These are phyloP conservation scores for Acrocephalus arundinaceus DNA, from an alignment of 2,113 vertebrate species.

Conservation along the genomic window DNA sequence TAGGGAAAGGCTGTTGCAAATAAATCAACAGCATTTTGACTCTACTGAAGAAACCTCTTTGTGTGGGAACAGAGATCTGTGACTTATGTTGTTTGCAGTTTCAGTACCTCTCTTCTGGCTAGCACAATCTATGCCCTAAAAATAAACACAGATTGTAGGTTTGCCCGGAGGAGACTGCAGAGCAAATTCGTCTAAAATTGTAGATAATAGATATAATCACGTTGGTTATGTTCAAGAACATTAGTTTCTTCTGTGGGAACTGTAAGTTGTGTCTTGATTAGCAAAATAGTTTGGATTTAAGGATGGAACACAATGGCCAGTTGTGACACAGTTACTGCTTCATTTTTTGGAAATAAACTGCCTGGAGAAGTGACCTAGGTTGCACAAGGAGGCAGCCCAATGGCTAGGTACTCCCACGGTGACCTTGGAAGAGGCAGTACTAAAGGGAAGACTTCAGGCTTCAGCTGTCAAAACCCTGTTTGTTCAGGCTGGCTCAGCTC, in stretches of 20 bases:
- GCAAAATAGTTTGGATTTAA: background rate
- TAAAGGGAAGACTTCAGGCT: background rate
- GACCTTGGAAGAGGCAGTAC: background rate
- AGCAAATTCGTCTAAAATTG: background rate
- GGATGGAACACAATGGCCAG: background rate
- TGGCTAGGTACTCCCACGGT: background rate
- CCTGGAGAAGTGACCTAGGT: background rate
- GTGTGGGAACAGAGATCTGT: background rate
- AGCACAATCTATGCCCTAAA: background rate
- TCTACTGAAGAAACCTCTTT: background rate
- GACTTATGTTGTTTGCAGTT: background rate
- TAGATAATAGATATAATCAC: background rate
- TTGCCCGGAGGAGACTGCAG: background rate
- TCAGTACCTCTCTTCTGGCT: background rate
- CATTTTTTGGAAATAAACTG: background rate
- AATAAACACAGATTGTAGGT: background rate
- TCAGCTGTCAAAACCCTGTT: background rate
- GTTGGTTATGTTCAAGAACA: background rate
- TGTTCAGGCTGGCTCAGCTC: background rate
- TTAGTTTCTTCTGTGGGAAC: background rate
- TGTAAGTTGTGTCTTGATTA: background rate
- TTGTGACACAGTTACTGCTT: rapidly evolving
- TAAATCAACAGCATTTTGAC: background rate
- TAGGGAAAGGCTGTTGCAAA: background rate
- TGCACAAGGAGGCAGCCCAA: background rate